Conservation (phyloP, 2,797 vertebrate genomes). For the Euphonia xanthogaster region DNA sequence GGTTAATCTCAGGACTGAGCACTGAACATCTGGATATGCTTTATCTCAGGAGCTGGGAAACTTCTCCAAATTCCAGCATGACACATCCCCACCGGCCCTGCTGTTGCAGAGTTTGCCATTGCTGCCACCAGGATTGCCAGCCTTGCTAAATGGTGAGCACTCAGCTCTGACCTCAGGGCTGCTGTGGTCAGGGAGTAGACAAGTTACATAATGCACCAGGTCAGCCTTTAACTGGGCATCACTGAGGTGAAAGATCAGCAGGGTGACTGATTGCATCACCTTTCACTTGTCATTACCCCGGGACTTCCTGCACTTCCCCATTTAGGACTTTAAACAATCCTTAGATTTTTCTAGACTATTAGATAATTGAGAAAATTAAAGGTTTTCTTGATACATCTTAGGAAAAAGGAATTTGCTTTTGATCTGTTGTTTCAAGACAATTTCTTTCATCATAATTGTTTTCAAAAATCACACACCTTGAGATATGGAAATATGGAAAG, state of each 20-base stretch:
- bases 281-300: not conserved
- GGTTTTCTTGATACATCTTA: not conserved
- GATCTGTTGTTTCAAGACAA: not conserved
- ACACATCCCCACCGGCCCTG: not conserved
- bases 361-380: not conserved
- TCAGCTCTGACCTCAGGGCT: not conserved
- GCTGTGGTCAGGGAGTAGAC: not conserved
- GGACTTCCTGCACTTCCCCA: not conserved
- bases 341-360: not conserved
- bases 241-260: not conserved
- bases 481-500: not conserved
- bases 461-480: not conserved
- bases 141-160: not conserved
- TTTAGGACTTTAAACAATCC: not conserved
- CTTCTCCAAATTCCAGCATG: not conserved
- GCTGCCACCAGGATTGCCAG: not conserved
- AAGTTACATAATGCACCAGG: not conserved
- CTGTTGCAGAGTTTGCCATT: not conserved
- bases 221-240: not conserved
- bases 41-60: conserved; percentile 12
- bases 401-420: not conserved
- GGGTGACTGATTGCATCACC: not conserved
- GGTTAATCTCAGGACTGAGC: not conserved
- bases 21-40: conserved; percentile 21
- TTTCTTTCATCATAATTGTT: not conserved